A percentile compares a stretch with the other conserved stretches of the same genome.
Conservation (phyloP, 2,888 invertebrate genomes). For the Cenopis cana region DNA sequence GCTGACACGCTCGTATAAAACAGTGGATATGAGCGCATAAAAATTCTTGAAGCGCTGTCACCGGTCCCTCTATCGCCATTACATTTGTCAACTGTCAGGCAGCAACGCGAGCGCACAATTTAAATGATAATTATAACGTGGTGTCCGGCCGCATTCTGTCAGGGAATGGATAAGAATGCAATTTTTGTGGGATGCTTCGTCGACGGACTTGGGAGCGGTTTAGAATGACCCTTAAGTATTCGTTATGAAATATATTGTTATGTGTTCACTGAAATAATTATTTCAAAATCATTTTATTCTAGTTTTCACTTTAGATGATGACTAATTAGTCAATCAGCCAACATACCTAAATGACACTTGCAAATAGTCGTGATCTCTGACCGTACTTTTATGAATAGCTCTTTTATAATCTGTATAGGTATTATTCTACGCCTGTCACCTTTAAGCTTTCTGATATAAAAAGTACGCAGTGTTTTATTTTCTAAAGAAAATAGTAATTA, state of each 20-base stretch:
- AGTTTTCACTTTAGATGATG: too few relatives aligned
- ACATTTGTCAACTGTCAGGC: conserved; percentile 83
- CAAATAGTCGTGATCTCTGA: neutral
- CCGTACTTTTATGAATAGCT: neutral
- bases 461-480: neutral
- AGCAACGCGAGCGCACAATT: conserved; percentile 79
- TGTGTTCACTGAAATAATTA: too few relatives aligned
- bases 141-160: conserved; percentile 55
- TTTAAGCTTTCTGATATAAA: neutral
- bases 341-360: neutral
- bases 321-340: too few relatives aligned
- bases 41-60: conserved; percentile 81
- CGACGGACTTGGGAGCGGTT: too few relatives aligned
- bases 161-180: conserved; percentile 51
- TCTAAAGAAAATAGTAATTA: neutral
- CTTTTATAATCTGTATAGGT: too few relatives aligned
- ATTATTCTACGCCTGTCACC: neutral
- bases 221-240: neutral
- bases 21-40: conserved; percentile 82
- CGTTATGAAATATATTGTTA: neutral
- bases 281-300: too few relatives aligned
- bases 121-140: conserved; percentile 83
- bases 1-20: conserved; percentile 79
- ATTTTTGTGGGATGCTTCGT: conserved; percentile 49
- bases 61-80: conserved; percentile 76